Evolutionary conservation across 2,113 vertebrate genomes (phyloP).

Genomic region (Gavia stellata): DNA sequence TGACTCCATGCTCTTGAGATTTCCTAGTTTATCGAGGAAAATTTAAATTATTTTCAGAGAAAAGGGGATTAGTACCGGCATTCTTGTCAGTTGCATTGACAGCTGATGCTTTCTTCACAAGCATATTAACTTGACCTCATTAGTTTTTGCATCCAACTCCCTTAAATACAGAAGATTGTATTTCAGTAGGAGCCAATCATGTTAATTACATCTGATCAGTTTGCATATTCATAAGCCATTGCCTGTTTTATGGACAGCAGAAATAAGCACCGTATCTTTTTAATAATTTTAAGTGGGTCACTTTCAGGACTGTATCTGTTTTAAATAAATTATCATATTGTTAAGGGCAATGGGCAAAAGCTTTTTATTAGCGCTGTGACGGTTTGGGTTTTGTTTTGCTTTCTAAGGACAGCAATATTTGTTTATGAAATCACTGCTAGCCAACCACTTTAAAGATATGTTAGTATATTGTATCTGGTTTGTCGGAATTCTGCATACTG

Average conservation of each 20-base stretch:
- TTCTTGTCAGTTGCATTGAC: slow-evolving; percentile 54
- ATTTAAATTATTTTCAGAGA: slow-evolving; percentile 11
- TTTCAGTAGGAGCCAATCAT: slow-evolving; percentile 75
- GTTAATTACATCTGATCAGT: slow-evolving; percentile 78
- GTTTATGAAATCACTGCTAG: neutral
- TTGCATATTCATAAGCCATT: slow-evolving; percentile 79
- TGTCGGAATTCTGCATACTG: neutral
- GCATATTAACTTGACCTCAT: slow-evolving; percentile 76
- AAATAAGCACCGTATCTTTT: slow-evolving; percentile 73
- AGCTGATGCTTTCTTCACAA: slow-evolving; percentile 72
- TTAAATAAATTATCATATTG: slow-evolving; percentile 76
- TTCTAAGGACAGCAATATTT: neutral
- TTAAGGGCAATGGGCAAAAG: slow-evolving; percentile 56
- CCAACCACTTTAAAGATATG: neutral
- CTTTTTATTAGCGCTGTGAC: slow-evolving; percentile 24
- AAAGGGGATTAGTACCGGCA: slow-evolving; percentile 22
- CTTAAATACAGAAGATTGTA: slow-evolving; percentile 68
- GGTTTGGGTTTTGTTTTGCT: neutral
- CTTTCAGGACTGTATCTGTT: slow-evolving; percentile 74
- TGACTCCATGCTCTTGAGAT: neutral
- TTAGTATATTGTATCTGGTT: neutral
- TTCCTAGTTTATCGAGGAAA: neutral
- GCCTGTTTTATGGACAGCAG: slow-evolving; percentile 77
- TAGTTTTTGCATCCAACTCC: slow-evolving; percentile 70
- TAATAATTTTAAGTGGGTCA: slow-evolving; percentile 80